phyloP scores from a whole-genome alignment of 2,797 vertebrate genomes.

The Poecilia picta region DNA sequence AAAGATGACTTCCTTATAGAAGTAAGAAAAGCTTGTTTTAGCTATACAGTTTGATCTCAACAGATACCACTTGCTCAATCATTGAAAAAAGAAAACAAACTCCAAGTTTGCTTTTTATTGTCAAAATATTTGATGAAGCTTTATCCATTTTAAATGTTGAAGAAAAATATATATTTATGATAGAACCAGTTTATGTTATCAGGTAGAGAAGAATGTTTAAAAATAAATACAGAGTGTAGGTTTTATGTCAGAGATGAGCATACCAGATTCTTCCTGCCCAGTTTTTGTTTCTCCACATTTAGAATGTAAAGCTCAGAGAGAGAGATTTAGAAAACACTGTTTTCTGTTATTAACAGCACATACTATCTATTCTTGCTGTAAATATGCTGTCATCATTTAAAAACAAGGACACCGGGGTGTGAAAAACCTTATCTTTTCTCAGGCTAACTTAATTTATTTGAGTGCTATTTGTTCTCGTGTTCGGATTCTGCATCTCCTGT shows the following conservation, averaged over 20 bases:
- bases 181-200: background rate
- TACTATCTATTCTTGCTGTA: background rate
- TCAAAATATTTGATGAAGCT: background rate
- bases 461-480: conserved; percentile 48
- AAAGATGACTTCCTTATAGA: background rate
- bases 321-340: no score
- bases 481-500: conserved; percentile 46
- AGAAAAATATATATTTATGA: background rate
- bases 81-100: no score
- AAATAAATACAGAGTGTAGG: background rate
- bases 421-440: conserved; percentile 45
- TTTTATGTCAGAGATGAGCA: background rate
- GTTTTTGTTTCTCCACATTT: background rate
- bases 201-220: background rate
- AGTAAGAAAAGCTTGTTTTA: background rate
- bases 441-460: conserved; percentile 54
- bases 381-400: conserved; percentile 16
- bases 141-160: background rate
- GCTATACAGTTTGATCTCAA: background rate
- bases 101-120: background rate
- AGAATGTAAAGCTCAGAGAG: background rate
- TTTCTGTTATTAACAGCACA: background rate
- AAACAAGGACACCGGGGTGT: conserved; percentile 14
- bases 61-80: background rate
- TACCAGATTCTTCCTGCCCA: background rate